Conservation (phyloP, 2,113 vertebrate species). For the Onychorhynchus coronatus region DNA sequence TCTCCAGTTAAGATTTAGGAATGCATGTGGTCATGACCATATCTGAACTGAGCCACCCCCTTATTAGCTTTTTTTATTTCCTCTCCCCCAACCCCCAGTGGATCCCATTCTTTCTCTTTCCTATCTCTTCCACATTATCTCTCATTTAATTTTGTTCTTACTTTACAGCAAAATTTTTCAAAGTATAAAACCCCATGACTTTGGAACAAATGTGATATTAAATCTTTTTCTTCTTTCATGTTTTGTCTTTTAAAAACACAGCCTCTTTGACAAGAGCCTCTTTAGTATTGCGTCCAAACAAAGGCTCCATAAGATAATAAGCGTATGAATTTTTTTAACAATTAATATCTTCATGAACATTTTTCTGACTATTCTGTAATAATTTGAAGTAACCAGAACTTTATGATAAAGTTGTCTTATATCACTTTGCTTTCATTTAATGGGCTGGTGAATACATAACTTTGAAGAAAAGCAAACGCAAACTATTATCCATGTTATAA, state of each 20-base stretch:
- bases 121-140: background rate
- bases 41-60: background rate
- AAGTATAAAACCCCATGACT: background rate
- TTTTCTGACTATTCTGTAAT: background rate
- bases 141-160: background rate
- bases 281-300: background rate
- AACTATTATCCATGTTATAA: background rate
- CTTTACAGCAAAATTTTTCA: background rate
- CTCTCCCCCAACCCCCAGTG: background rate
- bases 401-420: background rate
- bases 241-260: background rate
- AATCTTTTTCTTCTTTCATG: background rate
- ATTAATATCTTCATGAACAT: background rate
- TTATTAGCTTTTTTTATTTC: background rate
- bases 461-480: background rate
- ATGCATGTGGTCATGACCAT: rapidly evolving
- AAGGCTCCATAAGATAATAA: background rate
- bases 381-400: background rate
- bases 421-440: background rate
- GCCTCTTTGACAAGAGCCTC: background rate
- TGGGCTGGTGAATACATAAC: background rate
- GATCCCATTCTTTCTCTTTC: background rate
- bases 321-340: background rate
- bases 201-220: background rate
- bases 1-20: constrained; percentile 3